Percentiles rank a stretch among this genome's conserved stretches.
Evolutionary conservation across 2,113 vertebrate species (phyloP).

Genomic region (Xenotilapia caudafasciata): DNA sequence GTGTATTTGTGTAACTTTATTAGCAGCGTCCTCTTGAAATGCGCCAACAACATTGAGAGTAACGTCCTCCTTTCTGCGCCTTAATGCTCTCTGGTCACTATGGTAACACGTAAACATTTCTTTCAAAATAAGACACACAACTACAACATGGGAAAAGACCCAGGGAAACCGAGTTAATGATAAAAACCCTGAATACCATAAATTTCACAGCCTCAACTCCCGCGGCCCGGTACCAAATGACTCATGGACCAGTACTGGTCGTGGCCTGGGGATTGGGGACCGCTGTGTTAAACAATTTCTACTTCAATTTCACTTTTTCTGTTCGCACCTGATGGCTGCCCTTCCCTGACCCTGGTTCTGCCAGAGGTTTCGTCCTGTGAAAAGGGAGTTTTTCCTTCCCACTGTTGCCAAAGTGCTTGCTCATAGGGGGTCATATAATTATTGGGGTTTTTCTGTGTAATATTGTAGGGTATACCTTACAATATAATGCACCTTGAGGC

Average conservation of each 20-base stretch:
- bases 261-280: not conserved
- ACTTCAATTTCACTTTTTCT: not conserved
- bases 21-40: not conserved
- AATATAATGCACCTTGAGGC: not conserved
- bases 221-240: rapidly evolving
- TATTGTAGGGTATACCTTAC: not conserved
- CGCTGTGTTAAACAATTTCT: not conserved
- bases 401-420: not conserved
- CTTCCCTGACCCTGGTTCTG: not conserved
- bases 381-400: not conserved
- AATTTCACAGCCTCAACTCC: not conserved
- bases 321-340: not conserved
- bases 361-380: not conserved
- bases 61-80: not conserved
- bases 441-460: not conserved
- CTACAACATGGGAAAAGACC: not conserved
- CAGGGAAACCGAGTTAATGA: not conserved
- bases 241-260: not conserved
- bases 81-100: not conserved
- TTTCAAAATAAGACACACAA: not conserved
- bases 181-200: not conserved
- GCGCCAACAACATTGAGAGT: not conserved
- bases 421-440: not conserved
- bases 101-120: not conserved
- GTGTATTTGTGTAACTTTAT: not conserved